These are phyloP conservation scores for Dolichallabes microphthalmus DNA, from an alignment of 2,113 vertebrate genomes.

Conservation along the genomic window DNA sequence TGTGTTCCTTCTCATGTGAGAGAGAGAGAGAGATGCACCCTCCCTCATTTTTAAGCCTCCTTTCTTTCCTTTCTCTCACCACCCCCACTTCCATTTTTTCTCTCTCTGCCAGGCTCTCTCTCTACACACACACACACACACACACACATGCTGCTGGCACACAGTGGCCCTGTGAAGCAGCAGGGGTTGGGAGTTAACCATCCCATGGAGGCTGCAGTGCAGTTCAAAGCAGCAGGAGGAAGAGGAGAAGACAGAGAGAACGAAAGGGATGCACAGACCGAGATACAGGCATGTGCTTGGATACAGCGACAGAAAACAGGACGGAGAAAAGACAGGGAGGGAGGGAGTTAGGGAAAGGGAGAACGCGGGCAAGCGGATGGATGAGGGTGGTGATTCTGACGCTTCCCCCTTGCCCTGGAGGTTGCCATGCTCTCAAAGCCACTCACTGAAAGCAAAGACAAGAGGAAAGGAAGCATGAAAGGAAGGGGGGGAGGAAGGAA, in stretches of 20 bases:
- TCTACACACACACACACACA: background rate
- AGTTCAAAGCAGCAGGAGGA: conserved; percentile 48
- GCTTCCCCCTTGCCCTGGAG: conserved; percentile 10
- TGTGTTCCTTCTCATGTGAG: conserved; percentile 7
- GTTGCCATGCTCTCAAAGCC: background rate
- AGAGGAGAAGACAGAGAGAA: conserved; percentile 40
- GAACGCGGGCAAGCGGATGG: background rate
- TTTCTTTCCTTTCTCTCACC: conserved; percentile 34
- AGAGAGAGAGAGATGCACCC: conserved; percentile 20
- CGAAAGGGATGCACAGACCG: conserved; percentile 10
- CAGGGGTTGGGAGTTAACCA: conserved; percentile 50
- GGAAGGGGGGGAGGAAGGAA: background rate
- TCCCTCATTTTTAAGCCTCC: conserved; percentile 14
- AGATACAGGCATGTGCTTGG: background rate
- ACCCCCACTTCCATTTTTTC: conserved; percentile 36
- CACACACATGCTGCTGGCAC: conserved; percentile 20
- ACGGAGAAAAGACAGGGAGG: conserved; percentile 40
- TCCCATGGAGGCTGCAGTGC: conserved; percentile 37
- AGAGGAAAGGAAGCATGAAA: conserved; percentile 39
- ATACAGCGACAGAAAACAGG: conserved; percentile 10
- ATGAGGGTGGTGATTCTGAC: conserved; percentile 2
- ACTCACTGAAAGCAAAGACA: conserved; percentile 10
- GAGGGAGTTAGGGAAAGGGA: background rate
- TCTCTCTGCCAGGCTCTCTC: conserved; percentile 20
- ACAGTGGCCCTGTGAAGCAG: conserved; percentile 31